A percentile compares a stretch with the other conserved stretches of the same genome.
phyloP scores from a whole-genome alignment of 1,140 invertebrate genomes.

The Saccostrea cuccullata region DNA sequence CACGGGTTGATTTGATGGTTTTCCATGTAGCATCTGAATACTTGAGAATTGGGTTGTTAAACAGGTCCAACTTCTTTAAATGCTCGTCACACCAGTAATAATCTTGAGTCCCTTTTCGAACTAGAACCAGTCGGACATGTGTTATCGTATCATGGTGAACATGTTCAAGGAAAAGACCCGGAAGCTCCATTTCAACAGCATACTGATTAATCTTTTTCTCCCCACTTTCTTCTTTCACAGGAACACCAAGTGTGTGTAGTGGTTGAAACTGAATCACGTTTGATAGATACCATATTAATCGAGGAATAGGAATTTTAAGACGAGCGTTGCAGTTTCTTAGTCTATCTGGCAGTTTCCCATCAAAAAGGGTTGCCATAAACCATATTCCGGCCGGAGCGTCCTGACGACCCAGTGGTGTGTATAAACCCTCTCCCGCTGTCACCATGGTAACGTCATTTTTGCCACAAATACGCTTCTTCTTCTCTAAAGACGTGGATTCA shows the following conservation, averaged over 20 bases:
- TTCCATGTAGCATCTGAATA: conserved; percentile 19
- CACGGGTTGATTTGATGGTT: conserved; percentile 37
- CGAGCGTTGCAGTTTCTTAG: conserved; percentile 19
- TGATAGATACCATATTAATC: conserved; percentile 40
- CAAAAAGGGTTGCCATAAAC: conserved; percentile 37
- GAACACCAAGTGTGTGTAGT: conserved; percentile 6
- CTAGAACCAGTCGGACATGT: conserved; percentile 34
- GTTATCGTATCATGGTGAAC: conserved; percentile 38
- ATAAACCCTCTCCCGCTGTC: conserved; percentile 30
- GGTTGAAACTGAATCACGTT: conserved; percentile 34
- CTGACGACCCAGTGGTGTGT: conserved; percentile 25
- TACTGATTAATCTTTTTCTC: conserved; percentile 37
- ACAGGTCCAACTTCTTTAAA: conserved; percentile 30
- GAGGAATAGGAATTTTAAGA: conserved; percentile 33
- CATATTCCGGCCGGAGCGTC: conserved; percentile 19
- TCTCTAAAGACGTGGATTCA: background rate
- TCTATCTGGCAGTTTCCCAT: conserved; percentile 39
- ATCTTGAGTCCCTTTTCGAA: conserved; percentile 23
- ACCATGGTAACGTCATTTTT: conserved; percentile 31
- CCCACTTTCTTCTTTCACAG: background rate
- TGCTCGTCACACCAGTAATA: conserved; percentile 45
- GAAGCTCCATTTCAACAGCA: conserved; percentile 41
- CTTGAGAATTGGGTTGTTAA: conserved; percentile 38
- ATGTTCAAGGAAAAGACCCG: conserved; percentile 30
- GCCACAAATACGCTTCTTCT: conserved; percentile 18